Percentiles rank a stretch among this genome's conserved stretches.
phyloP scores from a whole-genome alignment of 2,113 vertebrate species.

The mouse (Mus musculus) region DNA sequence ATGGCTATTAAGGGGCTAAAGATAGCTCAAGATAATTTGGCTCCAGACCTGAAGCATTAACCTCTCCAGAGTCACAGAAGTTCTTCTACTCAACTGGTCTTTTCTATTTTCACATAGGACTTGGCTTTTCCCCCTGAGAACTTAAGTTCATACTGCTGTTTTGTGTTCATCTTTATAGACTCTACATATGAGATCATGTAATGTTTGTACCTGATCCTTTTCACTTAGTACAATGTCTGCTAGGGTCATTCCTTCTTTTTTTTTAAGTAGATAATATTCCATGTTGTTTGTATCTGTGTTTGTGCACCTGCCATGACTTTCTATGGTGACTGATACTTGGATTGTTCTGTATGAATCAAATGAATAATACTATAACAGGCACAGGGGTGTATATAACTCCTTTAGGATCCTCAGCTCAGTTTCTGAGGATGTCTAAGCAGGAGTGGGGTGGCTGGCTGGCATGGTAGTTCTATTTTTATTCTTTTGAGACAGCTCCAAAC shows the following conservation, averaged over 20 bases:
- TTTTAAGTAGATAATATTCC: neutral
- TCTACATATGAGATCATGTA: neutral
- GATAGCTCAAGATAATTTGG: constrained; percentile 5
- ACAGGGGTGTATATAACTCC: neutral
- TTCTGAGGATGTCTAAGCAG: neutral
- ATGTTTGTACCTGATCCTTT: neutral
- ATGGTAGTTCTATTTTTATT: neutral
- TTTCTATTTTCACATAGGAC: neutral
- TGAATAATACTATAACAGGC: neutral
- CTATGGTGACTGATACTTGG: neutral
- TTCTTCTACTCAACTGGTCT: neutral
- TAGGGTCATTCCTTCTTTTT: neutral
- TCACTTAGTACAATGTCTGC: neutral
- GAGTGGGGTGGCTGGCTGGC: neutral
- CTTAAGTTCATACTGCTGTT: neutral
- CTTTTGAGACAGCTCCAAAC: neutral
- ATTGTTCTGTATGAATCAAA: neutral
- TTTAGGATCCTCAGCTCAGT: neutral
- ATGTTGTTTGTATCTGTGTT: neutral
- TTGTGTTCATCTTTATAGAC: neutral
- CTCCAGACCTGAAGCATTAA: neutral
- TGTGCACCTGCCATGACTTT: neutral
- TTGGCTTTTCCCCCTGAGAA: no score
- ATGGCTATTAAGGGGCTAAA: constrained; percentile 10
- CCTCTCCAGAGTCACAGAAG: neutral